Evolutionary conservation across 2,113 vertebrate species (phyloP).

Genomic region (Delphinapterus leucas): DNA sequence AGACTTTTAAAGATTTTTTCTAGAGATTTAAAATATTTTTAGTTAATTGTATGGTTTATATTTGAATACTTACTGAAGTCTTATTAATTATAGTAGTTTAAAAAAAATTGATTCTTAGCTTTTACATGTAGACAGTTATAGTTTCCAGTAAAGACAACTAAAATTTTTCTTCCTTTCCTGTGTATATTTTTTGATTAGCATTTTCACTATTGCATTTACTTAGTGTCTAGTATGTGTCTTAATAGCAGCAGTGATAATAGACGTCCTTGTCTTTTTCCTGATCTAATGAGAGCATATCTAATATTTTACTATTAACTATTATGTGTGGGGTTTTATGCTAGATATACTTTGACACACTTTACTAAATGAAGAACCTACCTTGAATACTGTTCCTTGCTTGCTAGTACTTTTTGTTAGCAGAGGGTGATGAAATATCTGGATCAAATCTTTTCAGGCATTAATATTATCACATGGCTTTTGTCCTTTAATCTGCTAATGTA

Average conservation of each 20-base stretch:
- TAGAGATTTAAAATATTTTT: neutral
- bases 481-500: neutral
- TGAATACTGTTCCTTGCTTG: neutral
- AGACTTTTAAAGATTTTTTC: neutral
- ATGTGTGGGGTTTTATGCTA: neutral
- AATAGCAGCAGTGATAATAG: neutral
- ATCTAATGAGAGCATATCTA: neutral
- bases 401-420: constrained; percentile 6
- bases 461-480: neutral
- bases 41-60: neutral
- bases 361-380: neutral
- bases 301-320: neutral
- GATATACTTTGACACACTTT: neutral
- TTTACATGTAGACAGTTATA: neutral
- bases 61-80: neutral
- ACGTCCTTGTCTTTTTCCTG: neutral
- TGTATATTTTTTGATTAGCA: neutral
- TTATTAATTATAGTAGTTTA: neutral
- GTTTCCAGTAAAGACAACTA: neutral
- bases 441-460: neutral
- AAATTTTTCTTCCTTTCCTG: neutral
- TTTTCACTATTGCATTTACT: neutral
- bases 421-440: neutral
- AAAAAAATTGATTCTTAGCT: neutral
- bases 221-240: neutral